Conservation (phyloP, 2,113 vertebrate genomes). For the Scortum barcoo region DNA sequence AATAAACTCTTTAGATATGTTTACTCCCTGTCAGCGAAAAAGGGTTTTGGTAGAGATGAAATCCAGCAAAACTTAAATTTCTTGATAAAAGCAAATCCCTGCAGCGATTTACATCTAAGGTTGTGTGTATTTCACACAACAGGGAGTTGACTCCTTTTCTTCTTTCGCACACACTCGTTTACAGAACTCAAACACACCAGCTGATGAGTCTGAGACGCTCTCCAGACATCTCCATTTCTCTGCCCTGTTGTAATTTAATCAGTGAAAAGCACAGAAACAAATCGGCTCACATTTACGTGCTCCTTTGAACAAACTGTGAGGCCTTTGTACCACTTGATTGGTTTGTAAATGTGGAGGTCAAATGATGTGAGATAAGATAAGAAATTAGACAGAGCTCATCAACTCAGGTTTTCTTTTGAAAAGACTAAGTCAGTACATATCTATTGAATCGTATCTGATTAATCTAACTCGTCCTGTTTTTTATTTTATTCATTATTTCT, state of each 20-base stretch:
- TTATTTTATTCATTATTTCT: too few relatives aligned
- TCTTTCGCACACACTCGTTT: background rate
- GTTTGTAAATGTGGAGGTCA: constrained; percentile 11
- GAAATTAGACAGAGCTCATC: background rate
- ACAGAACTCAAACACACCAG: background rate
- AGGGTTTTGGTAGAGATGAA: too few relatives aligned
- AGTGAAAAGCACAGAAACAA: background rate
- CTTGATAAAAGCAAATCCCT: background rate
- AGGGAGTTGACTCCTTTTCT: background rate
- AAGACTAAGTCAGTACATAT: background rate
- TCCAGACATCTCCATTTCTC: background rate
- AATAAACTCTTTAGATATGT: background rate
- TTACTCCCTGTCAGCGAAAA: background rate
- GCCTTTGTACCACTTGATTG: constrained; percentile 13
- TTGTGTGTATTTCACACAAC: background rate
- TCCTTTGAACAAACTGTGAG: background rate
- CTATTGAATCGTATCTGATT: too few relatives aligned
- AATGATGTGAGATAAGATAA: constrained; percentile 12
- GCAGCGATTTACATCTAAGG: background rate
- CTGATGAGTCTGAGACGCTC: background rate
- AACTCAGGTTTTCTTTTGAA: background rate
- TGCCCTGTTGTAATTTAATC: background rate
- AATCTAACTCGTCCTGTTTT: background rate
- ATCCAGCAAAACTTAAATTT: background rate
- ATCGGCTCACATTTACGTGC: background rate